phyloP scores from a whole-genome alignment of 2,888 invertebrate genomes.

The Drosophila eohydei region DNA sequence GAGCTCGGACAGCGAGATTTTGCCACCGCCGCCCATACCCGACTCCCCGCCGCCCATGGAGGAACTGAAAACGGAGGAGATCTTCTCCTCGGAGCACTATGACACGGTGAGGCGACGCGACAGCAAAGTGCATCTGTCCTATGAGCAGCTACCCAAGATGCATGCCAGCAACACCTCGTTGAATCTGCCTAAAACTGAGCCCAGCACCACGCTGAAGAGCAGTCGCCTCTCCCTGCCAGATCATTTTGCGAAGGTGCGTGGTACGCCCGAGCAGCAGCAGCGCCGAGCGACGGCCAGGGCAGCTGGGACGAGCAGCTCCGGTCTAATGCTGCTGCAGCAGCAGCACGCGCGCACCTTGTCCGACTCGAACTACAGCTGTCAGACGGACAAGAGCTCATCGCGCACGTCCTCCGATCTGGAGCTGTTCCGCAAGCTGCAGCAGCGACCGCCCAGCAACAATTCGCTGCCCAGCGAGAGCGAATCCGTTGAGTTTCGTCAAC shows the following conservation, averaged over 20 bases:
- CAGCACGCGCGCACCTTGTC: slow-evolving; percentile 83
- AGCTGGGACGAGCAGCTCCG: slow-evolving; percentile 46
- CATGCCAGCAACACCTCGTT: slow-evolving; percentile 84
- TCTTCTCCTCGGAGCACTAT: slow-evolving; percentile 84
- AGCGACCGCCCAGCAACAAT: slow-evolving; percentile 82
- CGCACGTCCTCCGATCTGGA: slow-evolving; percentile 84
- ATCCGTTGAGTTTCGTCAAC: slow-evolving; percentile 86
- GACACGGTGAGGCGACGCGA: slow-evolving; percentile 84
- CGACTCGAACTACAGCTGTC: slow-evolving; percentile 84
- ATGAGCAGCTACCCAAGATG: slow-evolving; percentile 84
- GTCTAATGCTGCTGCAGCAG: slow-evolving; percentile 65
- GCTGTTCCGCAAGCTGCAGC: slow-evolving; percentile 83
- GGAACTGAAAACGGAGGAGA: slow-evolving; percentile 88
- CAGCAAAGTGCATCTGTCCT: slow-evolving; percentile 82
- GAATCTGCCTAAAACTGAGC: slow-evolving; percentile 80
- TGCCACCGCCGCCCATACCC: slow-evolving; percentile 92
- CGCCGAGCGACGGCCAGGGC: slow-evolving; percentile 27
- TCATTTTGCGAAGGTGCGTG: slow-evolving; percentile 82
- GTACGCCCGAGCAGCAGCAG: slow-evolving; percentile 52
- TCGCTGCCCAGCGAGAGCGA: slow-evolving; percentile 83
- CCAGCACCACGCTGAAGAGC: slow-evolving; percentile 74
- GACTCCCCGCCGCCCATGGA: slow-evolving; percentile 88
- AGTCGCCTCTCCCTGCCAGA: slow-evolving; percentile 84
- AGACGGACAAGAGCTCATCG: slow-evolving; percentile 84
- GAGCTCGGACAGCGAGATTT: slow-evolving; percentile 92